phyloP scores from a whole-genome alignment of 2,888 invertebrate genomes.

The Pollenia amentaria region DNA sequence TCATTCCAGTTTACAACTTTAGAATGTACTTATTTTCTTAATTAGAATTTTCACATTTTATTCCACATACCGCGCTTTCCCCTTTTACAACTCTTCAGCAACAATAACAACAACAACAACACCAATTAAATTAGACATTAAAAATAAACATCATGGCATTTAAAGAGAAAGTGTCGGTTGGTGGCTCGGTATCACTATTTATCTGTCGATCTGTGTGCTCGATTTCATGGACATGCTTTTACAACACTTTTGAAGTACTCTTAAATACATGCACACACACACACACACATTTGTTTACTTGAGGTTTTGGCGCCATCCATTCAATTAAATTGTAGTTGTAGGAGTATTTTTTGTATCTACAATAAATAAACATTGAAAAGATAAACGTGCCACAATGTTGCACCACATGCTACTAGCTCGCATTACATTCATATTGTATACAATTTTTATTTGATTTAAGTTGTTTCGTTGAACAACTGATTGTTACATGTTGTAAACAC shows the following conservation, averaged over 20 bases:
- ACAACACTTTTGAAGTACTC: constrained; percentile 13
- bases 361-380: constrained; percentile 57
- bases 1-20: background rate
- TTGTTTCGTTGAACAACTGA: constrained; percentile 32
- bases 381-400: constrained; percentile 56
- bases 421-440: constrained; percentile 24
- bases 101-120: background rate
- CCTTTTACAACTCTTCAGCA: background rate
- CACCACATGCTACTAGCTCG: constrained; percentile 46
- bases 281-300: background rate
- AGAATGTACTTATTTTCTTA: background rate
- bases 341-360: constrained; percentile 32
- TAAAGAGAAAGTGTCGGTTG: background rate
- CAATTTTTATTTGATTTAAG: constrained; percentile 40
- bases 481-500: constrained; percentile 58
- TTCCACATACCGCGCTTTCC: background rate
- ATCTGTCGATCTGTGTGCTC: background rate
- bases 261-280: background rate
- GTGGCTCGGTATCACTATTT: background rate
- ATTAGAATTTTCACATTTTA: constrained; percentile 1
- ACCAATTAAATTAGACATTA: constrained; percentile 22
- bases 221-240: constrained; percentile 32
- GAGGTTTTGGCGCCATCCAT: constrained; percentile 53
- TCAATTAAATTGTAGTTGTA: constrained; percentile 45
- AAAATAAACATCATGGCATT: constrained; percentile 36